These are phyloP conservation scores for Uria lomvia DNA, from an alignment of 2,113 vertebrate genomes.

Conservation along the genomic window DNA sequence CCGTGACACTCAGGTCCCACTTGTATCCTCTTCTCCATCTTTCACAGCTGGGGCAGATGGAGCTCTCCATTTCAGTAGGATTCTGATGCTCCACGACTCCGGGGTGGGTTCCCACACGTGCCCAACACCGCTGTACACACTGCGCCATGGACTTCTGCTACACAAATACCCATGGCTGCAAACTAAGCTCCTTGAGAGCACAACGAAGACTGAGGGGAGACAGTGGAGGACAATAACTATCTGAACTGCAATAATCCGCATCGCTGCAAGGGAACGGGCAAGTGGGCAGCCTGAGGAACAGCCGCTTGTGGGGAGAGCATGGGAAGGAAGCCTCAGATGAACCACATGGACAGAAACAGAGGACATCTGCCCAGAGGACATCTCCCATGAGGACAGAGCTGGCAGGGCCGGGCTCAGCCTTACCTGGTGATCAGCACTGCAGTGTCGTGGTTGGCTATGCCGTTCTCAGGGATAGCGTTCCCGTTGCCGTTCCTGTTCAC, in stretches of 20 bases:
- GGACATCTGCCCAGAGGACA: neutral
- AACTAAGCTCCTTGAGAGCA: neutral
- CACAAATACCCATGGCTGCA: neutral
- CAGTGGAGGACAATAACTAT: accelerated
- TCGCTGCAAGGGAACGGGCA: neutral
- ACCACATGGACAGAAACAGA: neutral
- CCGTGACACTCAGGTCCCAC: neutral
- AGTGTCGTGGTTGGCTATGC: constrained; percentile 94
- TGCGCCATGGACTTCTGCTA: neutral
- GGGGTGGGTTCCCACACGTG: neutral
- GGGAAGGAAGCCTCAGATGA: neutral
- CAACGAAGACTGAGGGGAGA: neutral
- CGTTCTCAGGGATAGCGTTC: constrained; percentile 94
- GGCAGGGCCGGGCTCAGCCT: neutral
- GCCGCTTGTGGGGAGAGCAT: accelerated
- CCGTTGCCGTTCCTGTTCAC: constrained; percentile 90
- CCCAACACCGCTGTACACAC: neutral
- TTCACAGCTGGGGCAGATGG: neutral
- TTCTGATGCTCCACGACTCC: neutral
- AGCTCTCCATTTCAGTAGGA: neutral
- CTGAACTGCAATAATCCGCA: neutral
- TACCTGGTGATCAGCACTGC: constrained; percentile 97
- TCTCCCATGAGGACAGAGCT: accelerated
- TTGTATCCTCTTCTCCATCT: neutral
- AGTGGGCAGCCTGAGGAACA: neutral